Conservation (phyloP, 2,888 invertebrate species). For the Horisme vitalbata region DNA sequence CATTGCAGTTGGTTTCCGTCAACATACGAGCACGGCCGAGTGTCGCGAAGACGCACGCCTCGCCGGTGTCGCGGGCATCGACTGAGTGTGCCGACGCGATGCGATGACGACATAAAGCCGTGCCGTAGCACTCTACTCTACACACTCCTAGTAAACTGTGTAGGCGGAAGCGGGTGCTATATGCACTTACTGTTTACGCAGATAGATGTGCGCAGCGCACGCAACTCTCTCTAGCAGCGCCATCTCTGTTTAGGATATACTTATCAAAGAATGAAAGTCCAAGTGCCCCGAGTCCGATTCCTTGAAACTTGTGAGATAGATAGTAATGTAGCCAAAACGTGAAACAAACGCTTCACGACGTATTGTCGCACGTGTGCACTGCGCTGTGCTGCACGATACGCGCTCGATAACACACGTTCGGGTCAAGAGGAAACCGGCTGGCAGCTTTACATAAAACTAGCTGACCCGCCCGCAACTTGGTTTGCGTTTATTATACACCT, state of each 20-base stretch:
- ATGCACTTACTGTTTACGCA: not conserved
- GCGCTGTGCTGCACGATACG: no score
- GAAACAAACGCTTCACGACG: no score
- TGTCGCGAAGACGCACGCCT: constrained; percentile 5
- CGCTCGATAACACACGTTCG: no score
- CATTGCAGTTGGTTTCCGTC: constrained; percentile 16
- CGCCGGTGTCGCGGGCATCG: constrained; percentile 13
- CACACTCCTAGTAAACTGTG: not conserved
- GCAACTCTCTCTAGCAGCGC: constrained; percentile 13
- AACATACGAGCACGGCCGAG: constrained; percentile 11
- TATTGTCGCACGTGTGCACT: no score
- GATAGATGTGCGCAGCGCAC: constrained; percentile 14
- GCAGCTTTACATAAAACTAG: no score
- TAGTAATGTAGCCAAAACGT: no score
- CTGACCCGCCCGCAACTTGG: no score
- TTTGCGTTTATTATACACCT: no score
- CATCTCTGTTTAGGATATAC: constrained; percentile 18
- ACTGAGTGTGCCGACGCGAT: constrained; percentile 8
- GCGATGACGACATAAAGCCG: not conserved
- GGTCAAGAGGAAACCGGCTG: no score
- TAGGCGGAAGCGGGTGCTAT: constrained; percentile 20
- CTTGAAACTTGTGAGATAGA: no score
- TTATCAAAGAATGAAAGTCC: no score
- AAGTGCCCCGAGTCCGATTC: no score
- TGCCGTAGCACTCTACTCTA: constrained; percentile 4